Percentiles rank a stretch among this genome's conserved stretches.
Conservation (phyloP, 2,113 vertebrate species). For the Protomyctophum bolini region DNA sequence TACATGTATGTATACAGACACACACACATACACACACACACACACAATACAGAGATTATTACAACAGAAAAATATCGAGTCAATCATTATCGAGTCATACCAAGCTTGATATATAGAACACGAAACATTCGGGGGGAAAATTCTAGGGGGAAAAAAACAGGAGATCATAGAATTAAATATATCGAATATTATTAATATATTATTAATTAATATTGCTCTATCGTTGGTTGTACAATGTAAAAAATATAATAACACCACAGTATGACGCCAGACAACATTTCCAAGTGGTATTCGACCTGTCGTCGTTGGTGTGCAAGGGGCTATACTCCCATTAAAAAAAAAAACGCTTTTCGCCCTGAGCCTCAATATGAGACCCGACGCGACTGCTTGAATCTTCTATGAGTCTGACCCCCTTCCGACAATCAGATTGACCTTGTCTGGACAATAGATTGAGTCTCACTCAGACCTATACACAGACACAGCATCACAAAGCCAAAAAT, state of each 20-base stretch:
- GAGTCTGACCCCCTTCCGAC: slow-evolving; percentile 63
- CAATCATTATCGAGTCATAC: background rate
- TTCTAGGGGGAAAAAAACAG: too few relatives aligned
- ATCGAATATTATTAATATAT: too few relatives aligned
- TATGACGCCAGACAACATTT: too few relatives aligned
- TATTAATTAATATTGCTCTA: too few relatives aligned
- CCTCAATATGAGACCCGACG: slow-evolving; percentile 37
- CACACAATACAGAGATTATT: background rate
- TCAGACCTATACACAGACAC: slow-evolving; percentile 30
- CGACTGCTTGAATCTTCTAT: slow-evolving; percentile 58
- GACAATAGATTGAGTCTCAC: slow-evolving; percentile 60
- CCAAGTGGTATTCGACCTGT: too few relatives aligned
- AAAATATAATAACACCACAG: too few relatives aligned
- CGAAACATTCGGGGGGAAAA: background rate
- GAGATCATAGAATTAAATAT: too few relatives aligned
- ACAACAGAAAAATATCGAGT: background rate
- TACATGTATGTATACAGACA: background rate
- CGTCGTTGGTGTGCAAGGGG: too few relatives aligned
- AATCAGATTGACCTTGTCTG: slow-evolving; percentile 65
- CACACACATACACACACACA: background rate
- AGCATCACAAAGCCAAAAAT: slow-evolving; percentile 38
- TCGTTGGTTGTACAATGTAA: too few relatives aligned
- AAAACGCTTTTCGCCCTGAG: slow-evolving; percentile 2
- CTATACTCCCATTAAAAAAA: too few relatives aligned
- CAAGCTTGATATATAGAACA: background rate